Conservation (phyloP, 2,888 invertebrate species). For the Rhamphomyia laevipes region DNA sequence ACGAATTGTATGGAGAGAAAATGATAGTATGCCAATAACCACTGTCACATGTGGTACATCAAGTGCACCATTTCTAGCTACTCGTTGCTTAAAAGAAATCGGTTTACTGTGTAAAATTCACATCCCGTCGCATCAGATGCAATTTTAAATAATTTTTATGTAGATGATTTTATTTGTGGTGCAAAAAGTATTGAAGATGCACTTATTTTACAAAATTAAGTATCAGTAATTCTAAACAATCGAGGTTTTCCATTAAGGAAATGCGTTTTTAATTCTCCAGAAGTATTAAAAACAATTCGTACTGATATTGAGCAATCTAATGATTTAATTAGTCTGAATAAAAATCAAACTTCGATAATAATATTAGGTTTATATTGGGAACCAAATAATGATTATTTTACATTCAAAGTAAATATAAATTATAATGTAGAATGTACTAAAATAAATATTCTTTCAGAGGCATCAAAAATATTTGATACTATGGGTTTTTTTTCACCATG, state of each 20-base stretch:
- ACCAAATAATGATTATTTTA: neutral
- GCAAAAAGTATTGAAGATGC: constrained; percentile 10
- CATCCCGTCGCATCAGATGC: constrained; percentile 12
- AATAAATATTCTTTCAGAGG: neutral
- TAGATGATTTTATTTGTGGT: constrained; percentile 16
- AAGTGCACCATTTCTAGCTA: constrained; percentile 17
- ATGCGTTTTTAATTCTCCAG: constrained; percentile 11
- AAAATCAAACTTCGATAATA: neutral
- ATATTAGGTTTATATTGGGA: neutral
- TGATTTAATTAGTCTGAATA: neutral
- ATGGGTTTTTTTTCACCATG: neutral
- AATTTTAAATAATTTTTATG: constrained; percentile 13
- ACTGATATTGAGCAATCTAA: no score
- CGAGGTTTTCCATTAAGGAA: constrained; percentile 12
- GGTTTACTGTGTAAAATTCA: constrained; percentile 5
- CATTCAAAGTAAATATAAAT: constrained; percentile 5
- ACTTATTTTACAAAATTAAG: constrained; percentile 6
- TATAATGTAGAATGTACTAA: constrained; percentile 5
- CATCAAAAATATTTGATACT: neutral
- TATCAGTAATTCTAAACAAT: constrained; percentile 7
- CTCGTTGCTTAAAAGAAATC: constrained; percentile 12
- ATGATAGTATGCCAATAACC: constrained; percentile 2
- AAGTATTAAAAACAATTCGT: constrained; percentile 1
- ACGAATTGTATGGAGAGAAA: constrained; percentile 14
- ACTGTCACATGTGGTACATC: constrained; percentile 16